These are phyloP conservation scores for Steinernema khuongi DNA, from an alignment of 1,140 invertebrate species.

Conservation along the genomic window DNA sequence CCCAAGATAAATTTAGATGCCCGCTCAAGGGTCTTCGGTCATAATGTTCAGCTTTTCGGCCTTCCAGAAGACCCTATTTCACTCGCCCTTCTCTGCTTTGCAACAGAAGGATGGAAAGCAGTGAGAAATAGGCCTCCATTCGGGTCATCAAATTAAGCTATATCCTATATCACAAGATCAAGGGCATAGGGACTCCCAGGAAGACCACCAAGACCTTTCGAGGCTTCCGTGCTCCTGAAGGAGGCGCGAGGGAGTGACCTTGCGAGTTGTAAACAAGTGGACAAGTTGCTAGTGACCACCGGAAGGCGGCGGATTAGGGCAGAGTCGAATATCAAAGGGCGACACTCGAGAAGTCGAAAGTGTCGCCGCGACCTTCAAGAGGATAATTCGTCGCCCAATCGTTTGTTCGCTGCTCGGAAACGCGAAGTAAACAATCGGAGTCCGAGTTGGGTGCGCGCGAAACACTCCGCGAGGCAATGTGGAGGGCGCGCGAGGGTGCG, in stretches of 20 bases:
- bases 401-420: neutral
- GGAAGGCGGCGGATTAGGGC: conserved; percentile 10
- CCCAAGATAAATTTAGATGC: too few relatives aligned
- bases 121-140: too few relatives aligned
- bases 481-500: neutral
- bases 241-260: neutral
- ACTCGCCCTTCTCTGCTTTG: too few relatives aligned
- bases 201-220: neutral
- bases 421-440: conserved; percentile 10
- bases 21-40: too few relatives aligned
- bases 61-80: too few relatives aligned
- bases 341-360: conserved; percentile 14
- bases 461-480: neutral
- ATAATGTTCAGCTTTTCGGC: too few relatives aligned
- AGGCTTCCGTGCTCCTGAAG: too few relatives aligned
- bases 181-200: too few relatives aligned
- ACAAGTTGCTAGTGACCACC: conserved; percentile 11
- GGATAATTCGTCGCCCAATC: conserved; percentile 11
- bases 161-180: too few relatives aligned
- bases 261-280: conserved; percentile 12
- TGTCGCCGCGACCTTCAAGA: conserved; percentile 14
- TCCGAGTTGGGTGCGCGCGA: neutral
- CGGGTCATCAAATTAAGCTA: too few relatives aligned
- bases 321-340: conserved; percentile 13
- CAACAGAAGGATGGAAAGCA: too few relatives aligned